These are phyloP conservation scores for Clarias macrocephalus DNA, from an alignment of 2,113 vertebrate genomes.

Conservation along the genomic window DNA sequence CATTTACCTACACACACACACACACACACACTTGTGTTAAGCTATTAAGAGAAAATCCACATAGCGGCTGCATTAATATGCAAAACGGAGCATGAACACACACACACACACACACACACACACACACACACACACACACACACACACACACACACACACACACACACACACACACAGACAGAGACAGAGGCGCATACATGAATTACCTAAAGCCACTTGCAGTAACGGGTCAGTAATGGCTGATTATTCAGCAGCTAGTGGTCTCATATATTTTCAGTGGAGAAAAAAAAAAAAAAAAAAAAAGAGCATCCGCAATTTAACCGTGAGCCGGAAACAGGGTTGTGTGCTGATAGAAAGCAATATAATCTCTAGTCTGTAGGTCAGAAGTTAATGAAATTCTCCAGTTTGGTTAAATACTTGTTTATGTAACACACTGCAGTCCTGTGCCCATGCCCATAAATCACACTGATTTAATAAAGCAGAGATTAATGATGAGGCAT, in stretches of 20 bases:
- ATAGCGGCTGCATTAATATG: constrained; percentile 14
- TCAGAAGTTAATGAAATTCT: constrained; percentile 81
- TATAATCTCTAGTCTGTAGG: constrained; percentile 65
- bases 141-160: background rate
- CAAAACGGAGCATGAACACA: constrained; percentile 11
- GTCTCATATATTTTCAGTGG: constrained; percentile 30
- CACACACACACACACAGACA: constrained; percentile 12
- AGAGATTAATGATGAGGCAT: constrained; percentile 76
- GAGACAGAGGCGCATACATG: constrained; percentile 6
- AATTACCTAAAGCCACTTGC: constrained; percentile 33
- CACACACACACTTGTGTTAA: background rate
- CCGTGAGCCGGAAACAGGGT: constrained; percentile 12
- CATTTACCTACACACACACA: constrained; percentile 6
- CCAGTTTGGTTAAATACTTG: constrained; percentile 75
- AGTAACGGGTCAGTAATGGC: constrained; percentile 27
- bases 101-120: constrained; percentile 9
- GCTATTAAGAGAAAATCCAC: constrained; percentile 34
- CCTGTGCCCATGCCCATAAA: constrained; percentile 71
- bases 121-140: constrained; percentile 3
- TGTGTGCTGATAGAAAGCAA: constrained; percentile 45
- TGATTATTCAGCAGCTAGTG: constrained; percentile 32
- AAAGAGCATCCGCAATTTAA: background rate
- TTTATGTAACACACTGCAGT: constrained; percentile 72
- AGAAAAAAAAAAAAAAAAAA: background rate
- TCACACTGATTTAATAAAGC: constrained; percentile 81